Evolutionary conservation across 1,140 invertebrate genomes (phyloP), one percentile per base, ranked within the genome.

Genomic region (Drosophila pseudoobscura): DNA sequence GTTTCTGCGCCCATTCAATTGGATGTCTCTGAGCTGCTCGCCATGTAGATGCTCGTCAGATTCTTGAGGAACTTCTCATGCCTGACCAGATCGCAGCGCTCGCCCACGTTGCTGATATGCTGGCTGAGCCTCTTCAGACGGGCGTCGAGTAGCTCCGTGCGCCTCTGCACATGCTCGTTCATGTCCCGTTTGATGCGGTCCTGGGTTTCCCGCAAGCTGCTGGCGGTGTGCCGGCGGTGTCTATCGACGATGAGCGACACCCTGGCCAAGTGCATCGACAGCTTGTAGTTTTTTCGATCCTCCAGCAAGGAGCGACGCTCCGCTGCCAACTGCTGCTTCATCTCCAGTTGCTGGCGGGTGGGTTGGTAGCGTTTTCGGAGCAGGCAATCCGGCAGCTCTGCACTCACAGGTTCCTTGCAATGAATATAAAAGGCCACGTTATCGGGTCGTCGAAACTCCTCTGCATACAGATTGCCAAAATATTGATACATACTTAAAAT

Each of bases 361-460:
- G 17, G 41, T 0, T 7, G 44, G 2, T 6, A 51, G 6, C 44
- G 26, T 13, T 64, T 56, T 26, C 6, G 9, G 1, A 26, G 43
- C 6, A 83, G 22, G n/a, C 46, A 46, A 0, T 6, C 2, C 2
- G 78, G 79, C 2, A 24, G 26, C 4, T 47, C 9, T 0, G 68
- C 24, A 5, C 6, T 9, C 2, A 29, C n/a, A 6, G 78, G 53
- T 47, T 78, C 61, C 46, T 47, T 3, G 1, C 51, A 11, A 52
- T 71, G 64, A 0, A 83, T 15, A 13, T 66, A 76, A 7, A 66
- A 80, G 17, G 66, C 43, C 15, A 47, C 39, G 6, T 44, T 31
- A 0, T 17, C 8, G 17, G 46, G 20, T 0, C 17, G 20, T 7
- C 1, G n/a, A 8, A 13, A n/a, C 7, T 4, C 1, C 17, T 17